Base-by-base conservation (phyloP, 1,140 invertebrate genomes). In the Daktulosphaira vitifoliae region DNA sequence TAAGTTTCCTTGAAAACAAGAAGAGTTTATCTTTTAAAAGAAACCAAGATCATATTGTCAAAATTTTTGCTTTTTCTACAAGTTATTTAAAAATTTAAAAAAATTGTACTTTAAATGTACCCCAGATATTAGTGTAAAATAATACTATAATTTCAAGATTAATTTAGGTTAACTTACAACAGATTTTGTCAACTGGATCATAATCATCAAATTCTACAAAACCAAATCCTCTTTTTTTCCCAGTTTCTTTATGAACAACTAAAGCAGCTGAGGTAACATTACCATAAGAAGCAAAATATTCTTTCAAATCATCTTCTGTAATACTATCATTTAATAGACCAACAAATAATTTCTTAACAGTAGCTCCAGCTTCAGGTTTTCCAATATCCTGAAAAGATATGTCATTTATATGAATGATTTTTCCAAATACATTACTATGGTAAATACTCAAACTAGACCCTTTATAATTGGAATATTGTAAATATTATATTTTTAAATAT, bases 201-300 rank as follows among this genome's bases (percentile, higher is more conserved):
- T 95, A 96, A 74, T 96, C 93, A 75, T 96, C 90, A 74, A 94
- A 97, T 75, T 94, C 91, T 18, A 97, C 87, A 75, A 96, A 96
- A 9, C 88, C 92, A 76, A 96, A 96, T 13, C 92, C 92, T 51
- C 92, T 79, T 67, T 92, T 92, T 73, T 93, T 93, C 18, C 90
- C 89, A 5, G 89, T 92, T 65, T 88, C 88, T 71, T 90, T 91
- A 70, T 96, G 91, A 1, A 85, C 89, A n/a, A 96, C 90, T 69
- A 96, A 85, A 70, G 88, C 89, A n/a, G 91, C 85, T 42, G 87
- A 87, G 15, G 85, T 78, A 66, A 94, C 88, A 39, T 80, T 84
- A 1, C 95, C 95, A 76, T 84, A 98, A 59, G 82, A 79, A 56
- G 85, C 82, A 73, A 95, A 95, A 73, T 93, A 90, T 66, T 89